Conservation (phyloP, 2,888 invertebrate species). For the Caenorhabditis sp. region DNA sequence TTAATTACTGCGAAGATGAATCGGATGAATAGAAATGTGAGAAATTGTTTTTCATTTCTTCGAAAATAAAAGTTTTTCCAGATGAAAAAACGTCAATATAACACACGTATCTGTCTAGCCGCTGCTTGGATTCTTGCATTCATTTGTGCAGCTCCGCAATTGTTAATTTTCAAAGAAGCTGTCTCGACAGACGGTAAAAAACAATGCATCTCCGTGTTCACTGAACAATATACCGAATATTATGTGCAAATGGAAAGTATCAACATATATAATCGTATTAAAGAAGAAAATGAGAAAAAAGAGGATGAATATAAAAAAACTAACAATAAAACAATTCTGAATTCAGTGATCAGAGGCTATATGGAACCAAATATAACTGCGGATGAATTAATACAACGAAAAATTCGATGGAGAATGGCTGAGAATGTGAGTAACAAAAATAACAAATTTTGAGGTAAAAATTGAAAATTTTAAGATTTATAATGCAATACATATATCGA, state of each 20-base stretch:
- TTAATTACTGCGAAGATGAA: constrained; percentile 54
- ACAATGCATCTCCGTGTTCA: constrained; percentile 55
- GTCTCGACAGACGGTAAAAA: constrained; percentile 34
- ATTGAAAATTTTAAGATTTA: constrained; percentile 17
- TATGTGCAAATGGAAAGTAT: constrained; percentile 23
- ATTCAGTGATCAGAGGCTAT: not conserved
- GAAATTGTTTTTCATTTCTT: not conserved
- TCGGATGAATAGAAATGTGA: constrained; percentile 34
- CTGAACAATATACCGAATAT: constrained; percentile 25
- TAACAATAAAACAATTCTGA: not conserved
- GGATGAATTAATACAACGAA: not conserved
- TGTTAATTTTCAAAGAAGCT: constrained; percentile 45
- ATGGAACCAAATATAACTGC: not conserved
- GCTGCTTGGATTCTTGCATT: constrained; percentile 52
- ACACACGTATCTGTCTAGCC: constrained; percentile 43
- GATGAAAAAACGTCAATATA: constrained; percentile 42
- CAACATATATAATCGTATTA: constrained; percentile 11
- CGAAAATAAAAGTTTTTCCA: constrained; percentile 2
- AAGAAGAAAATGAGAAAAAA: not conserved
- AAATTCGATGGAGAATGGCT: not conserved
- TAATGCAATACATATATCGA: constrained; percentile 50
- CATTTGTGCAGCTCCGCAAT: constrained; percentile 51
- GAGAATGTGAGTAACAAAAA: not conserved
- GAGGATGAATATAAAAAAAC: not conserved
- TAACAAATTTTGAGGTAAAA: not conserved